Evolutionary conservation across 2,888 invertebrate genomes (phyloP), one percentile per base, ranked within the genome.

Genomic region (Eretmocerus hayati): DNA sequence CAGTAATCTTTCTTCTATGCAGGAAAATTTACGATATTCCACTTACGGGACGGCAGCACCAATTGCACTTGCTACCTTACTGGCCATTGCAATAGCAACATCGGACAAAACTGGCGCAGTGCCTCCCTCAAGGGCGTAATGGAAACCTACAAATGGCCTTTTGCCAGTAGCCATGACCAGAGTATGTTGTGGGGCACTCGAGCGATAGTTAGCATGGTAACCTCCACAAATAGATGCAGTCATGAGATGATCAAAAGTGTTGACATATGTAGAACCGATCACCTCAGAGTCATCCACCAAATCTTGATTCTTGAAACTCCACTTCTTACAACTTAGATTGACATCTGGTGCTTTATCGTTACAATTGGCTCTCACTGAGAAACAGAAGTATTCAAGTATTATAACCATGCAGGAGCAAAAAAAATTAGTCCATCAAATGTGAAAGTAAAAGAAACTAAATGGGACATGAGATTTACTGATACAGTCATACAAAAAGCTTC

Each of bases 21-120:
- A 26, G 11, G 6, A 26, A 26, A 41, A 26, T 26, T 6, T 26
- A 26, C 26, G 1, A 26, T 30, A 18, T 31, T 41, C 19, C 31
- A 78, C 86, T 81, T 65, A 87, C 86, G 87, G 85, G 58, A 87
- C 70, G 36, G 74, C 73, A 13, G 65, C 64, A 46, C 67, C 67
- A 55, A 74, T 73, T 37, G 84, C 84, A 39, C 82, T 84, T 67
- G 90, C 87, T 21, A 93, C 76, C 76, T 90, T 92, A 64, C 83
- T 87, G 2, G 92, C 92, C 42, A 94, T 88, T 45, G 90, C 92
- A 66, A 88, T 84, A 0, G 93, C 93, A n/a, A 95, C 90, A 67
- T 94, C 93, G 42, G 89, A 84, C 13, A 95, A 74, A 13, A 87
- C 80, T 0, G 89, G 88, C 23, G 86, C 86, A 16, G 85, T 77